Conservation (phyloP, 1,140 invertebrate genomes). For the Rhagoletis pomonella region DNA sequence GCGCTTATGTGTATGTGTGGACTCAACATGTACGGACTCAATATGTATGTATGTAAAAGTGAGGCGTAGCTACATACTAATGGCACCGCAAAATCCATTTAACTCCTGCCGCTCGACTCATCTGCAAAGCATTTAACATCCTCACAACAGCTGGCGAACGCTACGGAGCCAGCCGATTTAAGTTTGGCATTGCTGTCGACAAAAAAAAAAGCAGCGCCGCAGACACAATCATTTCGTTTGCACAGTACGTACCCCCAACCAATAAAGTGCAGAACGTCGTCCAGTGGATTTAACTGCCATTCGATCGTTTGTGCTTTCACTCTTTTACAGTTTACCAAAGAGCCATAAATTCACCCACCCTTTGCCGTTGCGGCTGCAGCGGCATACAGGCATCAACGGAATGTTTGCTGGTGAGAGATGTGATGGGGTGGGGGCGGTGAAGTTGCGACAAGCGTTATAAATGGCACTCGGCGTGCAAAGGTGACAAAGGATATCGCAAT, state of each 20-base stretch:
- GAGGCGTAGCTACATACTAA: not conserved
- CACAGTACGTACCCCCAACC: not conserved
- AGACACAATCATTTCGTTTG: conserved; percentile 40
- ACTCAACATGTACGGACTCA: too few species aligned
- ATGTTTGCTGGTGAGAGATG: not conserved
- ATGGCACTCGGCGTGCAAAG: conserved; percentile 61
- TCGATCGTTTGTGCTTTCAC: conserved; percentile 29
- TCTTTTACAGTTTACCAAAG: not conserved
- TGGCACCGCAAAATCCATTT: conserved; percentile 35
- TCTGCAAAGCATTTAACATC: not conserved
- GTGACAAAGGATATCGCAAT: conserved; percentile 72
- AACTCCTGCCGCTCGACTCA: not conserved
- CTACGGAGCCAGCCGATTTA: not conserved
- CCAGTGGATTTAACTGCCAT: conserved; percentile 38
- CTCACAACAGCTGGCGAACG: not conserved
- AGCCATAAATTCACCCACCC: conserved; percentile 2
- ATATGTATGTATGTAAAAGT: too few species aligned
- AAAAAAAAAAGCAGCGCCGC: not conserved
- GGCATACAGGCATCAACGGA: too few species aligned
- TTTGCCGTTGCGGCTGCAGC: too few species aligned
- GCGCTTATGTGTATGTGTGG: too few species aligned
- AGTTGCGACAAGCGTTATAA: conserved; percentile 53
- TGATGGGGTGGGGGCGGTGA: not conserved
- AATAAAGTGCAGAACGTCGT: not conserved
- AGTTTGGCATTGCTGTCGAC: conserved; percentile 10